Conservation (phyloP, 2,113 vertebrate species). For the Lates calcarifer region DNA sequence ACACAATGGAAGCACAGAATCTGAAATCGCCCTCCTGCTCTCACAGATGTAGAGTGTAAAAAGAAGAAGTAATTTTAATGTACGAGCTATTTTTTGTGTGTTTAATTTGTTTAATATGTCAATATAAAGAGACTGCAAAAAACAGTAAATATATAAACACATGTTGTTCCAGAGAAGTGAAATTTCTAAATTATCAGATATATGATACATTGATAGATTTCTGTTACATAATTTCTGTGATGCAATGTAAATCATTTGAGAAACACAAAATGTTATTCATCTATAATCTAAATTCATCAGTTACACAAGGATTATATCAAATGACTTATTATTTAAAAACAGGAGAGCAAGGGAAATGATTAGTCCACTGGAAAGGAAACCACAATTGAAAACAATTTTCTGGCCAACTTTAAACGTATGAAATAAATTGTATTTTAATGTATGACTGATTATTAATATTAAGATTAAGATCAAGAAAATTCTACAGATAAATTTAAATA, state of each 20-base stretch:
- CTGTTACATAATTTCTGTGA: neutral
- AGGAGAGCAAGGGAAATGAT: neutral
- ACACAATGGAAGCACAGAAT: slow-evolving; percentile 45
- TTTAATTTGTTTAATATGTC: slow-evolving; percentile 2
- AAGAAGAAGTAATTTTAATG: neutral
- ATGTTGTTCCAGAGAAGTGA: neutral
- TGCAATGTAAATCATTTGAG: neutral
- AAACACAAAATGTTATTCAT: neutral
- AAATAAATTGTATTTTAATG: neutral
- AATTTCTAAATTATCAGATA: neutral
- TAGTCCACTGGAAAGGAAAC: neutral
- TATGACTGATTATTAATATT: neutral
- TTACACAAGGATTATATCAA: neutral
- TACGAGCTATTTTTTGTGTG: neutral
- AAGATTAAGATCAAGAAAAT: too few species aligned
- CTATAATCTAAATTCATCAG: neutral
- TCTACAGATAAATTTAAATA: too few species aligned
- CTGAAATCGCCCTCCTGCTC: slow-evolving; percentile 7
- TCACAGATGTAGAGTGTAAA: neutral
- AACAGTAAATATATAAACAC: neutral
- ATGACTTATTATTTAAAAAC: neutral
- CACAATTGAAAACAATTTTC: neutral
- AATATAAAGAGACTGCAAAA: neutral
- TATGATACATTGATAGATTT: neutral
- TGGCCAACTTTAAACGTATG: neutral